Evolutionary conservation across 2,113 vertebrate species (phyloP), one percentile per base, ranked within the genome.

Genomic region (Nycticebus coucang): DNA sequence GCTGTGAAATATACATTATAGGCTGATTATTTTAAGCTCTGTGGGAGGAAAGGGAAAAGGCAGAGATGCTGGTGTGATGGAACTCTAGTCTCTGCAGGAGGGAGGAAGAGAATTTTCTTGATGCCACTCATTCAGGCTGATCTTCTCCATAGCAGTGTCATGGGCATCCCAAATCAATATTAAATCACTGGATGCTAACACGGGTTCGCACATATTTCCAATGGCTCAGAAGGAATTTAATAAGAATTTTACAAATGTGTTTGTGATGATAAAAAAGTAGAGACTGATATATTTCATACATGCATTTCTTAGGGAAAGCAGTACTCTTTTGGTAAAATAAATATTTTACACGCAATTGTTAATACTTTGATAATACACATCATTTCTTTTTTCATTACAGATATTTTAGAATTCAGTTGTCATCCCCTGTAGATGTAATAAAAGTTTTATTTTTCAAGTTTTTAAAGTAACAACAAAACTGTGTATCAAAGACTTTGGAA

Each of bases 1-100:
- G 96, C 98, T 95, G 94, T 97, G 93, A 97, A 98, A 97, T 97
- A 96, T 84, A 91, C 86, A 90, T 97, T 82, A 81, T 95, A 83
- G 97, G 79, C 75, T 75, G 74, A 92, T 71, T 19, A 97, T 97
- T 97, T 97, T 78, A 69, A 97, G 93, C 90, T 94, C 77, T 91
- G 53, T 89, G 13, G 79, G 96, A 66, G 88, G 45, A 68, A 95
- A 86, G 89, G 94, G 92, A 97, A 97, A 85, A 80, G 95, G 91
- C 92, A 96, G 92, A 93, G 95, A 93, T 50, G 74, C 84, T 75
- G 90, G 57, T 62, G 57, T 22, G 86, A 82, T 97, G 69, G 96
- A 98, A 98, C 96, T 95, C 57, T 92, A 17, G 81, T 98, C 97
- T 87, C 95, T 92, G 92, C 0, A 0, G 97, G 98, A 97, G 86